Evolutionary conservation across 2,113 vertebrate genomes (phyloP).

Genomic region (Nycticebus coucang): DNA sequence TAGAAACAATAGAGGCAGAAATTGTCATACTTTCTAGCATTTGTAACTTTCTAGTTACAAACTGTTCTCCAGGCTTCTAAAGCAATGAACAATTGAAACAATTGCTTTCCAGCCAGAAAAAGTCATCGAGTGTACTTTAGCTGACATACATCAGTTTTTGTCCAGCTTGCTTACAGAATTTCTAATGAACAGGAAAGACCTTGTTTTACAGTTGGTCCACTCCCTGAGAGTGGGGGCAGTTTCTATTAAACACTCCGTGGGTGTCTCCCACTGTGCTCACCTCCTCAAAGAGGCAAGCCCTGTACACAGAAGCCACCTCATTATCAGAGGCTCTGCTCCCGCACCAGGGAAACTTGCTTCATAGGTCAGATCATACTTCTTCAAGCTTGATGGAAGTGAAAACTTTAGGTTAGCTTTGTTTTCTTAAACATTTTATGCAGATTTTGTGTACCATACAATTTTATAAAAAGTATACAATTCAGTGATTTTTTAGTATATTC

Average conservation of each 20-base stretch:
- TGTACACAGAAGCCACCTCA: not conserved
- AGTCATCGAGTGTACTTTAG: not conserved
- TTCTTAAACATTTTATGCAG: not conserved
- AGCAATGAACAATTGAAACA: not conserved
- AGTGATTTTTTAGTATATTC: not conserved
- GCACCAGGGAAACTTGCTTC: not conserved
- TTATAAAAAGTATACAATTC: not conserved
- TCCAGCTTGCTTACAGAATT: not conserved
- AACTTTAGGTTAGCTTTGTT: not conserved
- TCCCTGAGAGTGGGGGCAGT: not conserved
- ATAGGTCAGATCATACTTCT: not conserved
- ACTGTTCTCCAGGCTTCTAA: not conserved
- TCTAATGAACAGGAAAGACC: not conserved
- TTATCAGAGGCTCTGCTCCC: no score
- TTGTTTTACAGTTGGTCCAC: not conserved
- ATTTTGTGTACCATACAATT: not conserved
- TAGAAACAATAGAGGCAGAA: not conserved
- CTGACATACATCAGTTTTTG: not conserved
- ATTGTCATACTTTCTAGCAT: not conserved
- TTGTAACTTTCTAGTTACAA: not conserved
- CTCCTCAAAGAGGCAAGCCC: not conserved
- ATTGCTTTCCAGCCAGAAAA: not conserved
- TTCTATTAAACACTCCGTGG: not conserved
- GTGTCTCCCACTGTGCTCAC: not conserved
- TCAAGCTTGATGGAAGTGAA: not conserved